Conservation (phyloP, 2,797 vertebrate species). For the Eupleurogrammus muticus region DNA sequence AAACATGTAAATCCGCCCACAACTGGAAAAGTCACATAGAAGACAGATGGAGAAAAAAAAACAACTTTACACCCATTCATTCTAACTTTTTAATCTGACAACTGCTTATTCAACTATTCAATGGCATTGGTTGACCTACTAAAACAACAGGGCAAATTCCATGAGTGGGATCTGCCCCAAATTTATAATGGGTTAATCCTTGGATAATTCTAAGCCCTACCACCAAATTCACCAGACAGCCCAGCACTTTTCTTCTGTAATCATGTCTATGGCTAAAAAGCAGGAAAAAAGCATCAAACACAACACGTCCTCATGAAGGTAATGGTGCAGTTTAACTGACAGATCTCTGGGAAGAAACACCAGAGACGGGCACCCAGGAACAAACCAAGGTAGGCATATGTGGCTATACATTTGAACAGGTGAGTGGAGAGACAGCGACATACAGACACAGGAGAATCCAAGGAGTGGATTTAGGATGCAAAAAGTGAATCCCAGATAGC, state of each 20-base stretch:
- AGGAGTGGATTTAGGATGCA: constrained; percentile 21
- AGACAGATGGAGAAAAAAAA: too few relatives aligned
- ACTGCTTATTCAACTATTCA: background rate
- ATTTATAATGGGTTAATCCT: too few relatives aligned
- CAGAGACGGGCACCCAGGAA: background rate
- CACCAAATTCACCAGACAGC: too few relatives aligned
- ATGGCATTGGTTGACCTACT: too few relatives aligned
- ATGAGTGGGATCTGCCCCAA: too few relatives aligned
- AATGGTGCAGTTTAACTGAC: constrained; percentile 1
- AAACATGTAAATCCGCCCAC: background rate
- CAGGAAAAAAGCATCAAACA: too few relatives aligned
- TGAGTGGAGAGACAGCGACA: background rate
- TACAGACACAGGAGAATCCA: constrained; percentile 7
- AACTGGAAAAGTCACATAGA: background rate
- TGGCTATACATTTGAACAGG: background rate
- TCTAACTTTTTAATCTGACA: too few relatives aligned
- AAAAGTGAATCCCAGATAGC: constrained; percentile 22
- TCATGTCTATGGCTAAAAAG: too few relatives aligned
- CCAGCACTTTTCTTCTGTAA: too few relatives aligned
- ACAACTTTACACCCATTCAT: background rate
- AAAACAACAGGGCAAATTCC: too few relatives aligned
- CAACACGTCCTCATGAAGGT: background rate
- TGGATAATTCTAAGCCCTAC: too few relatives aligned
- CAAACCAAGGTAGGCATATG: background rate
- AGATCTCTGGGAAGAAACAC: background rate